Conservation (phyloP, 2,797 vertebrate species). For the Parambassis ranga region DNA sequence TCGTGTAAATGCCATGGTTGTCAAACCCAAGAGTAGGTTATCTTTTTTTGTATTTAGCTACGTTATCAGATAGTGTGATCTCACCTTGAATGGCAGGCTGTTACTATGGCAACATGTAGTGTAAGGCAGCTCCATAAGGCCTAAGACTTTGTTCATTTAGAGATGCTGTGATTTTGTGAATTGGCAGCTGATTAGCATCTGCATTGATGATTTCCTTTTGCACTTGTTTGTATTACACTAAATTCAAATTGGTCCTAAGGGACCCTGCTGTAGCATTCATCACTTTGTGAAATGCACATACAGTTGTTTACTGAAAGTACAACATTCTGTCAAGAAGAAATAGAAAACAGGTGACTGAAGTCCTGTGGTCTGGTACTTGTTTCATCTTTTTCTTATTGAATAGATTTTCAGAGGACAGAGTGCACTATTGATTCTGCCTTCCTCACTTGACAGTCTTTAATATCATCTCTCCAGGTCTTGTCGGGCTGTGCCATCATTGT, state of each 20-base stretch:
- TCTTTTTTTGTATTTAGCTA: conserved; percentile 50
- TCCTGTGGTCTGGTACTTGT: neutral
- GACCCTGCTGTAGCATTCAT: neutral
- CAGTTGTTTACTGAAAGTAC: neutral
- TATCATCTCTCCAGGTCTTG: conserved; percentile 82
- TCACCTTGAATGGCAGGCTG: conserved; percentile 34
- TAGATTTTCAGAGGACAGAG: neutral
- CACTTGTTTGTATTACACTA: neutral
- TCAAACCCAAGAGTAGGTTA: conserved; percentile 62
- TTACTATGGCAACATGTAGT: conserved; percentile 34
- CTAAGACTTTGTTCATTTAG: neutral
- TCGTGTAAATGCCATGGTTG: conserved; percentile 76
- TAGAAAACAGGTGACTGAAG: neutral
- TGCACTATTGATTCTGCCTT: neutral
- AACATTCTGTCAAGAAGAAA: neutral
- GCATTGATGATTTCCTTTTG: neutral
- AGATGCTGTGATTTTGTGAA: neutral
- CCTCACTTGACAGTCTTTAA: neutral
- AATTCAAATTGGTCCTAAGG: neutral
- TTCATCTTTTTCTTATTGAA: neutral
- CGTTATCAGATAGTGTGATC: conserved; percentile 50
- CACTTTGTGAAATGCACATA: neutral
- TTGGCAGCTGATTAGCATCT: neutral
- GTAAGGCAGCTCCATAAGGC: neutral
- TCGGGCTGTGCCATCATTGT: conserved; percentile 98